Evolutionary conservation across 1,140 invertebrate genomes (phyloP).

Genomic region (Bicyclus anynana): DNA sequence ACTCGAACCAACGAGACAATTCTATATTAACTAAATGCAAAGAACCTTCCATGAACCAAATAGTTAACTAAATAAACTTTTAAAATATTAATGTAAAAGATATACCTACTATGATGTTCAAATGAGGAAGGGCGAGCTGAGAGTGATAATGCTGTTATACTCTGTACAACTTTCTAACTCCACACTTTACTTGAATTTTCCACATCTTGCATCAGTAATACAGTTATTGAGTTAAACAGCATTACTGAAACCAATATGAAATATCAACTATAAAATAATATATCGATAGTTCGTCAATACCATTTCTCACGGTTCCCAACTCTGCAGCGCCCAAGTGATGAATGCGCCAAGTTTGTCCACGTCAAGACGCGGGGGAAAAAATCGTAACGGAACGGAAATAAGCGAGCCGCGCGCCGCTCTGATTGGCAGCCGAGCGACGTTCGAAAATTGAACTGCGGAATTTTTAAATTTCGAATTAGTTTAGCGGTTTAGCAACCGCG

Average conservation of each 20-base stretch:
- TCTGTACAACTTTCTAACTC: no score
- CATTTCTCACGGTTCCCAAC: background rate
- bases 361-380: slow-evolving; percentile 48
- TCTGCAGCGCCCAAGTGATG: slow-evolving; percentile 42
- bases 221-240: no score
- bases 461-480: slow-evolving; percentile 13
- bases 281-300: background rate
- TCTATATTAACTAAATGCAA: no score
- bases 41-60: no score
- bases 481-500: background rate
- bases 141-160: no score
- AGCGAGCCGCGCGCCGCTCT: slow-evolving; percentile 45
- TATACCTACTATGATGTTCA: no score
- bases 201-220: no score
- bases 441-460: slow-evolving; percentile 17
- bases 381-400: slow-evolving; percentile 50
- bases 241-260: background rate
- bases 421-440: slow-evolving; percentile 45
- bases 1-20: no score
- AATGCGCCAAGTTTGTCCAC: slow-evolving; percentile 61
- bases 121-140: no score
- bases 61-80: no score
- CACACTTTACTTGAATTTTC: no score
- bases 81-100: no score
- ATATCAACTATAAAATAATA: background rate